Evolutionary conservation across 2,888 invertebrate genomes (phyloP).

Genomic region (Gibbula magus): DNA sequence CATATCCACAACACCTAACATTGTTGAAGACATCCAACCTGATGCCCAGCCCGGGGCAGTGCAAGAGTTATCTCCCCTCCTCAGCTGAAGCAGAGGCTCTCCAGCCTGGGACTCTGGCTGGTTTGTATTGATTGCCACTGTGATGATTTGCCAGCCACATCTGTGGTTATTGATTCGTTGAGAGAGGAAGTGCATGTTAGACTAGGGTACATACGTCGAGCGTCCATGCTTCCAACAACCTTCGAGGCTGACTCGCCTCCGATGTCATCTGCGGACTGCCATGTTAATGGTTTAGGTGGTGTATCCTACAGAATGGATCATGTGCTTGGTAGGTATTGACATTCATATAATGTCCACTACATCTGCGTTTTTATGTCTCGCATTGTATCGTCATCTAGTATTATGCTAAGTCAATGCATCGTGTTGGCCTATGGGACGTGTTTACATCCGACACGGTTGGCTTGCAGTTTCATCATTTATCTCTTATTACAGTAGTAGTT

Average conservation of each 20-base stretch:
- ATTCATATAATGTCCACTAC: not conserved
- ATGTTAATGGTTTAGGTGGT: slow-evolving; percentile 2
- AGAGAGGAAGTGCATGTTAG: slow-evolving; percentile 14
- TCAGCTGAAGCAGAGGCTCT: not conserved
- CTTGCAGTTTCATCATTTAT: not conserved
- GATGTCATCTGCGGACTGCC: not conserved
- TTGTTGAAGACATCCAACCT: not conserved
- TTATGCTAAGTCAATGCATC: not conserved
- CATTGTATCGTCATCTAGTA: not conserved
- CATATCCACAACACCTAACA: no score
- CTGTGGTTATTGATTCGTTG: slow-evolving; percentile 4
- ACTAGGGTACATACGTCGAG: slow-evolving; percentile 14
- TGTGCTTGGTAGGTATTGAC: slow-evolving; percentile 19
- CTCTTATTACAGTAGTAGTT: no score
- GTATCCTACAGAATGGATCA: not conserved
- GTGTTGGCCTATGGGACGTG: not conserved
- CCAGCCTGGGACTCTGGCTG: not conserved
- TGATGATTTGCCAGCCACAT: slow-evolving; percentile 20
- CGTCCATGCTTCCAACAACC: not conserved
- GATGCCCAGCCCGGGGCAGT: not conserved
- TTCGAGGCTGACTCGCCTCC: not conserved
- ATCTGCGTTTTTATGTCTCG: not conserved
- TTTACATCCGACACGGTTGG: not conserved
- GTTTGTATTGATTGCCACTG: slow-evolving; percentile 6
- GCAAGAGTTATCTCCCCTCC: slow-evolving; percentile 11